Base-by-base conservation (phyloP, 1,140 invertebrate genomes). In the Ptiloglossa arizonensis region DNA sequence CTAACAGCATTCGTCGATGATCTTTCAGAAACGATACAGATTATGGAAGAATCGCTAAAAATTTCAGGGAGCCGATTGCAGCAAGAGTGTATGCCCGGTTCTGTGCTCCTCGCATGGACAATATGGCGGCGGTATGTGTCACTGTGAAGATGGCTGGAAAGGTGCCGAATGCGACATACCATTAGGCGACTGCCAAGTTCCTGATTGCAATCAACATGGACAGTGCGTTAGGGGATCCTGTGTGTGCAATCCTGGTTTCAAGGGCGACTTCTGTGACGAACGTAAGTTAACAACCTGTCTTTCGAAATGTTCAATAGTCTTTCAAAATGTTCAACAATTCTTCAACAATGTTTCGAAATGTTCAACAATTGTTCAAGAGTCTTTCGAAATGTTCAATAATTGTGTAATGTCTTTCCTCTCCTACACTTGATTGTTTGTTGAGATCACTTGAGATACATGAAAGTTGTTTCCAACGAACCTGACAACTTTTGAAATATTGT, bases 61-160 rank as follows among this genome's bases (percentile, higher is more conserved):
- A 63, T 84, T 83, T 57, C 82, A 91, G 92, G 93, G 89, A 83
- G 87, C 92, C 89, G 93, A 92, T 90, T 93, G 75, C 88, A 96
- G 96, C 70, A 93, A 93, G 63, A 93, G 97, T 93, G 96, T 98
- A n/a, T 99, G 99, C 93, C 99, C 98, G 44, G 97, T 99, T 4
- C 93, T 99, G 67, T 99, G 99, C 93, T 98, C 97, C 79, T 98
- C 97, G 73, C 98, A 99, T 89, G 99, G 99, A 32, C 96, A 97
- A 87, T 99, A 99, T 90, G 96, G 97, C 29, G 97, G 97, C 62
- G 99, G 99, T 22, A 93, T 97, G 81, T 99, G 99, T 93, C 96
- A 98, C 88, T 99, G 99, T 92, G 97, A 98, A 91, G 96, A 97
- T 86, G 98, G 98, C 57, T 99, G 97, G 97, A 99, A 99, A 93